These are phyloP conservation scores for Neria commutata DNA, from an alignment of 2,888 invertebrate species.

Conservation along the genomic window DNA sequence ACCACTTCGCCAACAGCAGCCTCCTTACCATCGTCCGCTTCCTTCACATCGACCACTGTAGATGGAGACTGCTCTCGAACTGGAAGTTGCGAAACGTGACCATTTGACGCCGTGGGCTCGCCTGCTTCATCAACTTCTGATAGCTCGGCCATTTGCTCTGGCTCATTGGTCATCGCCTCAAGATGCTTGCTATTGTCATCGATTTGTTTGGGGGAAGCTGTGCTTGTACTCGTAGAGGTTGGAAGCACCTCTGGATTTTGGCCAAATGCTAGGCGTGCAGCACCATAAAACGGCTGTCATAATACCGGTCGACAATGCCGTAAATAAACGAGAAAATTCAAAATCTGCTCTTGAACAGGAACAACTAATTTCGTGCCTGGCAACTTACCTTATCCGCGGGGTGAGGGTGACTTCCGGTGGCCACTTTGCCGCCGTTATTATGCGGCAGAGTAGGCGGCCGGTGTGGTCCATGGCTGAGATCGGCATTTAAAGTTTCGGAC, in stretches of 20 bases:
- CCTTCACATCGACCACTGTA: background rate
- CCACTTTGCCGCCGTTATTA: constrained; percentile 42
- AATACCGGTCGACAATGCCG: constrained; percentile 20
- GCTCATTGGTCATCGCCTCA: background rate
- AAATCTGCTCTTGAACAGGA: background rate
- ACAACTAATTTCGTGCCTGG: background rate
- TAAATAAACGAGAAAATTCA: background rate
- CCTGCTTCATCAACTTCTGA: too few species aligned
- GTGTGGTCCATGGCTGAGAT: constrained; percentile 33
- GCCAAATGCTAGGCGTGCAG: constrained; percentile 65
- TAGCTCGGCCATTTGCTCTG: background rate
- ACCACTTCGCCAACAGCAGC: constrained; percentile 44
- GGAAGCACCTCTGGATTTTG: constrained; percentile 64
- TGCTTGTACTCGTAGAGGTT: constrained; percentile 47
- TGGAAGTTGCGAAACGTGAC: constrained; percentile 1
- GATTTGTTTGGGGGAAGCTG: constrained; percentile 34
- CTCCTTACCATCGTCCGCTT: background rate
- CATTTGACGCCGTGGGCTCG: constrained; percentile 24
- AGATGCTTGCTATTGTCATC: constrained; percentile 8
- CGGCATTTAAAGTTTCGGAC: too few species aligned
- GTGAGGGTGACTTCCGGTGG: constrained; percentile 28
- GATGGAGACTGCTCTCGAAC: constrained; percentile 7
- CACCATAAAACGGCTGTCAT: constrained; percentile 68
- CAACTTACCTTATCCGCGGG: constrained; percentile 40
- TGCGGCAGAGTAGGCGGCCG: constrained; percentile 43